These are phyloP conservation scores for Montipora cactus DNA, from an alignment of 64 coral and sea anemone genomes.

Conservation along the genomic window DNA sequence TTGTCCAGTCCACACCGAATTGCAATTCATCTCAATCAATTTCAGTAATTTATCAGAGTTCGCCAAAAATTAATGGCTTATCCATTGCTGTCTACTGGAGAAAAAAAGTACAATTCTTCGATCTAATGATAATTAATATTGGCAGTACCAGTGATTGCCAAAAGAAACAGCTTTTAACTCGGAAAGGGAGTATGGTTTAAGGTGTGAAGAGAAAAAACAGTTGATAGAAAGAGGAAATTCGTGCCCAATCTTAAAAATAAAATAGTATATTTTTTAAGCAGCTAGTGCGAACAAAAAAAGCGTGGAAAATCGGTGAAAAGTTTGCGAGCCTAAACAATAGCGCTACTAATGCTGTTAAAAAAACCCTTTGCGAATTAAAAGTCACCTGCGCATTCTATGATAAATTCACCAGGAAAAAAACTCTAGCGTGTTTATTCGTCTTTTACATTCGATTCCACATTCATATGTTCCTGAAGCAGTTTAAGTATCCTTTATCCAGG, in stretches of 20 bases:
- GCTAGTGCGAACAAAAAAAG: background rate
- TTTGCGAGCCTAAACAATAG: background rate
- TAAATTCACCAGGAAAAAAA: slow-evolving; percentile 27
- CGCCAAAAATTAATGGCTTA: no score
- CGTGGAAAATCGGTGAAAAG: no score
- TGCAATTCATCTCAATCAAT: no score
- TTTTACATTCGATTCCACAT: background rate
- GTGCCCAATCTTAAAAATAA: background rate
- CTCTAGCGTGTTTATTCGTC: background rate
- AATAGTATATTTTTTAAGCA: background rate
- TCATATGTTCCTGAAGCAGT: background rate
- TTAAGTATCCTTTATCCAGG: background rate
- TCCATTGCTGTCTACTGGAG: no score
- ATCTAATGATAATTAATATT: no score
- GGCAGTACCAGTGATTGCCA: no score
- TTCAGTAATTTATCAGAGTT: no score
- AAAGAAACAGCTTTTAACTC: no score
- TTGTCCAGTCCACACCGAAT: no score
- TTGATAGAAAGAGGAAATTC: background rate
- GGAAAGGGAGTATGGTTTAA: no score
- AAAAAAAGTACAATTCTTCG: no score
- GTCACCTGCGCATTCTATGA: background rate
- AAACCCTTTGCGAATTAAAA: background rate
- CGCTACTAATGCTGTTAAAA: background rate
- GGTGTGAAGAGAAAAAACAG: background rate